These are phyloP conservation scores for Steinernema khuongi DNA, from an alignment of 1,140 invertebrate genomes.

Conservation along the genomic window DNA sequence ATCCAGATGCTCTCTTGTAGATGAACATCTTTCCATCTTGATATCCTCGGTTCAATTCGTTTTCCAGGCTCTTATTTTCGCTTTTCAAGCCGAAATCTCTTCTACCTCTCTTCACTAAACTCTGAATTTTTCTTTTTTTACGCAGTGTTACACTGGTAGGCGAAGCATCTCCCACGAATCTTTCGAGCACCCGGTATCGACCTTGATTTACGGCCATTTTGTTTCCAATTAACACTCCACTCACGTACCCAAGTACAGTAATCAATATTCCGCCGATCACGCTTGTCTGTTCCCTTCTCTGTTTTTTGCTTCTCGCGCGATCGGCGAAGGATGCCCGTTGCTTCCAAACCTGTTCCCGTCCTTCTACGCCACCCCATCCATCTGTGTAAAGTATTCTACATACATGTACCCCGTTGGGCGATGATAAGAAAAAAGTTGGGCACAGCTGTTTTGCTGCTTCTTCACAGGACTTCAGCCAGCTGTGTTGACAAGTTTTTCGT, in stretches of 20 bases:
- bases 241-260: not conserved
- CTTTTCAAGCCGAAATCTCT: not conserved
- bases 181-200: not conserved
- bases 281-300: not conserved
- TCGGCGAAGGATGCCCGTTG: no score
- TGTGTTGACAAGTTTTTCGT: not conserved
- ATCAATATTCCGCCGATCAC: not conserved
- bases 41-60: no score
- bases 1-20: no score
- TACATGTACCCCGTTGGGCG: no score
- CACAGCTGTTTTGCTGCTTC: no score
- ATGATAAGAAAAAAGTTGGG: no score
- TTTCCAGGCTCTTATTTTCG: no score
- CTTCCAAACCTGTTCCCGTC: not conserved
- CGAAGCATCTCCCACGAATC: not conserved
- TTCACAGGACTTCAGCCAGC: not conserved
- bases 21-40: no score
- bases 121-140: not conserved
- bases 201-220: slow-evolving; percentile 15
- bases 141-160: not conserved
- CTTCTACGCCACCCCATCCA: not conserved
- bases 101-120: no score
- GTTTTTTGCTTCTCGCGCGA: no score
- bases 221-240: slow-evolving; percentile 2
- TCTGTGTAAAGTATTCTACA: slow-evolving; percentile 5